A percentile compares a stretch with the other conserved stretches of the same genome.
phyloP scores from a whole-genome alignment of 2,113 vertebrate genomes.

The Candoia aspera region DNA sequence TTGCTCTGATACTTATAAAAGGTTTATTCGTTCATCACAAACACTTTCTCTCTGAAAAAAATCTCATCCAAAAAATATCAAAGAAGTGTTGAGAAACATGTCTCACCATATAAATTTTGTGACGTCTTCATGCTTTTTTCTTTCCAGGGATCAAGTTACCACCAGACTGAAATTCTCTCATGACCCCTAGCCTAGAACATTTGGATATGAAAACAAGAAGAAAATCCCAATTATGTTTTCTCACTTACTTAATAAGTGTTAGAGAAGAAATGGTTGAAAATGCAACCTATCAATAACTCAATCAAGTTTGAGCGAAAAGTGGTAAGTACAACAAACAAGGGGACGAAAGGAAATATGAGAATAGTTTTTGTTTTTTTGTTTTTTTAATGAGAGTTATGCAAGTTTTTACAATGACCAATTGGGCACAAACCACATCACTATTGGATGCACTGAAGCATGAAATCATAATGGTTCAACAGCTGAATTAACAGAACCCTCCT shows the following conservation, averaged over 20 bases:
- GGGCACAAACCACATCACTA: neutral
- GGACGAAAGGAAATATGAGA: neutral
- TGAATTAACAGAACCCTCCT: neutral
- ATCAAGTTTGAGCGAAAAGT: slow-evolving; percentile 1
- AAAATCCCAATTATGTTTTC: slow-evolving; percentile 33
- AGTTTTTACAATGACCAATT: neutral
- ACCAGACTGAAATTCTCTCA: slow-evolving; percentile 1
- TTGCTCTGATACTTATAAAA: neutral
- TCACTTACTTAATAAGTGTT: slow-evolving; percentile 22
- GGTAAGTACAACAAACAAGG: slow-evolving; percentile 18
- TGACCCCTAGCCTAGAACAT: neutral
- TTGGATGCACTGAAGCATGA: neutral
- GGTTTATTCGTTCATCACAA: neutral
- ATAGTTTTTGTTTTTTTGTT: neutral
- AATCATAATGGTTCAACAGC: neutral
- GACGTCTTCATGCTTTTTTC: slow-evolving; percentile 26
- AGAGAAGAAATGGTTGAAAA: neutral
- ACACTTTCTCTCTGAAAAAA: neutral
- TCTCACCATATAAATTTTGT: neutral
- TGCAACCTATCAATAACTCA: slow-evolving; percentile 15
- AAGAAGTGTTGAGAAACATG: neutral
- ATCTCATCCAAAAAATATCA: neutral
- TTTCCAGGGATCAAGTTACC: neutral
- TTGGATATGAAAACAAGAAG: slow-evolving; percentile 28
- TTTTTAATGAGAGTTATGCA: neutral